Percentiles rank a stretch among this genome's conserved stretches.
Evolutionary conservation across 2,888 invertebrate species (phyloP).

Genomic region (Amphimallon solstitiale): DNA sequence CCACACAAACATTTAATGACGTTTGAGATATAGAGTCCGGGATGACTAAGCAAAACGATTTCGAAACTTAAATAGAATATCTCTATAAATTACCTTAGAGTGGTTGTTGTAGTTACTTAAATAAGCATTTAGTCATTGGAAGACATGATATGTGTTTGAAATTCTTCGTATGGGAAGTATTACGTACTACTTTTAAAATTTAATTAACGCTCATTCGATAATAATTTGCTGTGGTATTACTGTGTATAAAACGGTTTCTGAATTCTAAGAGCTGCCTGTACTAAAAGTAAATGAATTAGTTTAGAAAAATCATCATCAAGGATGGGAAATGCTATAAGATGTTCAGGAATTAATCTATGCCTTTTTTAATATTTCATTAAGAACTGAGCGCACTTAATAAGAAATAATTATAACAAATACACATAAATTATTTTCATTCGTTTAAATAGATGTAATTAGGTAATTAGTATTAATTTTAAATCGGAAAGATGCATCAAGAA

Average conservation of each 20-base stretch:
- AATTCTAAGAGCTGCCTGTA: constrained; percentile 5
- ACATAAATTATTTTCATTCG: no score
- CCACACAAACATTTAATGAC: constrained; percentile 14
- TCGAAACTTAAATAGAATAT: constrained; percentile 10
- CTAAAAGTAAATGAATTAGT: constrained; percentile 1
- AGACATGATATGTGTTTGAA: constrained; percentile 4
- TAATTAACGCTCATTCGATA: constrained; percentile 23
- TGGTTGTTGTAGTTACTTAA: background rate
- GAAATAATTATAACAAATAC: no score
- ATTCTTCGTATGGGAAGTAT: constrained; percentile 23
- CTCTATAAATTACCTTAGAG: constrained; percentile 18
- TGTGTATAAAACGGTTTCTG: constrained; percentile 15
- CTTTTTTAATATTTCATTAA: no score
- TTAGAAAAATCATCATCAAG: background rate
- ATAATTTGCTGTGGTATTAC: constrained; percentile 3
- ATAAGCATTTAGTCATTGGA: constrained; percentile 8
- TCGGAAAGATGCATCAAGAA: no score
- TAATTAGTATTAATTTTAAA: no score
- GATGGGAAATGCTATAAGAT: no score
- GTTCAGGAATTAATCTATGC: no score
- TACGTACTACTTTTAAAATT: constrained; percentile 15
- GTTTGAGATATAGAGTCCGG: background rate
- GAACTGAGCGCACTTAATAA: no score
- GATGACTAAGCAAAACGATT: constrained; percentile 10
- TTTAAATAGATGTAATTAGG: no score